A percentile compares a stretch with the other conserved stretches of the same genome.
Evolutionary conservation across 2,797 vertebrate species (phyloP).

Genomic region (Steatocranus sp.): DNA sequence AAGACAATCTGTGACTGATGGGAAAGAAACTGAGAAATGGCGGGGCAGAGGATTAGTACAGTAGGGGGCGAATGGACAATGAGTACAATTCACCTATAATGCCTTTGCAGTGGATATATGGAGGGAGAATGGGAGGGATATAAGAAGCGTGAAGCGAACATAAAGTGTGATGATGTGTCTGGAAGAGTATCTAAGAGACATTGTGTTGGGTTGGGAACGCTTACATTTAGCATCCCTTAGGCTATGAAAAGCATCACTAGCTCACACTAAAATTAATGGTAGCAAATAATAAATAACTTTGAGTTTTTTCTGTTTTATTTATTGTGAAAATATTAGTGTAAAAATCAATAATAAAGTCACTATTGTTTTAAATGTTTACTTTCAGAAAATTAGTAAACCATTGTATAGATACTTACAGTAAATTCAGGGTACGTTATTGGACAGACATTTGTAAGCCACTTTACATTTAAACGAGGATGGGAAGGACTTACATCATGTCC

Average conservation of each 20-base stretch:
- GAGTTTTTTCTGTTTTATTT: constrained; percentile 39
- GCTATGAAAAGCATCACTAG: constrained; percentile 14
- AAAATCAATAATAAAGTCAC: constrained; percentile 21
- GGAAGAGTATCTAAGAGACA: neutral
- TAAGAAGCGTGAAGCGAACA: neutral
- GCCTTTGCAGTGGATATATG: constrained; percentile 76
- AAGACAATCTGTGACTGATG: constrained; percentile 92
- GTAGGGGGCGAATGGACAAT: constrained; percentile 39
- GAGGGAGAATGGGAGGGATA: constrained; percentile 54
- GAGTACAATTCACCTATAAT: constrained; percentile 80
- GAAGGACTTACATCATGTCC: neutral
- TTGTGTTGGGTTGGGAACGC: neutral
- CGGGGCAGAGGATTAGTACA: constrained; percentile 30
- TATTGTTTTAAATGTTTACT: constrained; percentile 42
- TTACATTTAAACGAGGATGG: constrained; percentile 21
- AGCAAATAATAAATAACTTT: constrained; percentile 48
- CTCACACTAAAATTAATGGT: constrained; percentile 51
- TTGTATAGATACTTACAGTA: constrained; percentile 31
- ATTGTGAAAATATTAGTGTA: constrained; percentile 45
- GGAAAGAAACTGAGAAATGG: constrained; percentile 26
- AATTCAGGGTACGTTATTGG: constrained; percentile 55
- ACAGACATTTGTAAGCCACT: constrained; percentile 25
- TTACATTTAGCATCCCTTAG: constrained; percentile 7
- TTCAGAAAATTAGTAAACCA: constrained; percentile 37
- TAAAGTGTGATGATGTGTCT: neutral